Evolutionary conservation across 2,888 invertebrate species (phyloP), one percentile per base, ranked within the genome.

Genomic region (Lasioglossum zephyrum): DNA sequence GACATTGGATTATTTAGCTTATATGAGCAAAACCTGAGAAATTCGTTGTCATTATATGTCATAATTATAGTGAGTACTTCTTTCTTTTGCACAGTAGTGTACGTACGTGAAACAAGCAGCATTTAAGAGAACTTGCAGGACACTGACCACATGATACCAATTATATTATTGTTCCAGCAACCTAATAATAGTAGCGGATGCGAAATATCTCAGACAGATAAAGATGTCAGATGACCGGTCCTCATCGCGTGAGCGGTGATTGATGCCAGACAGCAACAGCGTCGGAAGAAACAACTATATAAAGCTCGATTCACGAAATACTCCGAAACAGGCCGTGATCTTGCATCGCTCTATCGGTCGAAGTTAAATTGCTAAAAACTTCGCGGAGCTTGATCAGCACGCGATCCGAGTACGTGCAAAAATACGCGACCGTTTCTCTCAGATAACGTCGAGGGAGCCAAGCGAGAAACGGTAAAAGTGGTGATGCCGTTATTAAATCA

Each of bases 171-270:
- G 11, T 13, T 4, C 47, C 16, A 47, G 47, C 4, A 47, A 16
- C 4, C 18, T 53, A 53, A 22, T 53, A 22, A 22, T 53, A 53
- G 53, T 22, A 22, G 22, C 22, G 18, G 18, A 49, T 18, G 18
- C 49, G 53, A 53, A 9, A 22, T n/a, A 53, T n/a, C n/a, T 39
- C 11, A 5, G 31, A 36, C 57, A 60, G 80, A 87, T 86, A 70
- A 79, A 81, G 73, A 70, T 63, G 72, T 86, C 66, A 22, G 80
- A 69, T 73, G 83, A 78, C 57, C 44, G 78, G 49, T 9, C 41
- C 57, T 66, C 53, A 81, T 87, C 73, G 83, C 87, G 87, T 84
- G 87, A 63, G 73, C 57, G 3, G 47, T 73, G 73, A 69, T 80
- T 78, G 82, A 86, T 70, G 69, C 9, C 44, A 22, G 73, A 73